Conservation (phyloP, 2,113 vertebrate genomes). For the Ctenomys sociabilis region DNA sequence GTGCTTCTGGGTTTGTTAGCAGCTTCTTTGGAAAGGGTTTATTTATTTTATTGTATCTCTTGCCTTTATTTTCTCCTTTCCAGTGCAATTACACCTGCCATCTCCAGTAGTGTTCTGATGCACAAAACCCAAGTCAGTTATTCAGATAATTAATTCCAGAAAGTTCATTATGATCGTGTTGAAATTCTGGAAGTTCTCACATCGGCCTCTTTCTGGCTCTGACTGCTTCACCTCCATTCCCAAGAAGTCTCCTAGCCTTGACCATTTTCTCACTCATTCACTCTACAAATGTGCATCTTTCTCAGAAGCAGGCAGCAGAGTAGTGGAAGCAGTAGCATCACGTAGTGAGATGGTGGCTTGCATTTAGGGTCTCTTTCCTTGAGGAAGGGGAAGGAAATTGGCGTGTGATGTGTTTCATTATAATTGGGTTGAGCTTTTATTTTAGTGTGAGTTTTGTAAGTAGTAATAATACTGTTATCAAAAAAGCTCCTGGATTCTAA, state of each 20-base stretch:
- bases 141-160: slow-evolving; percentile 69
- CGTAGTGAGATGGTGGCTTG: background rate
- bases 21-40: background rate
- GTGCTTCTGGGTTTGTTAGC: background rate
- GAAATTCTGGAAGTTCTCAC: slow-evolving; percentile 63
- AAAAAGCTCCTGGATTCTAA: background rate
- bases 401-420: background rate
- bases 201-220: slow-evolving; percentile 11
- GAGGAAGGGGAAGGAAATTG: background rate
- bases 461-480: background rate
- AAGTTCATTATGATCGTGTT: slow-evolving; percentile 4
- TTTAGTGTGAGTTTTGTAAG: background rate
- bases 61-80: background rate
- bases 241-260: slow-evolving; percentile 32
- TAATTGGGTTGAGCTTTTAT: background rate
- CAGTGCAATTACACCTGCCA: background rate
- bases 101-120: background rate
- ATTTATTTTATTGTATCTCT: slow-evolving; percentile 26
- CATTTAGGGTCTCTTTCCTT: background rate
- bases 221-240: slow-evolving; percentile 27
- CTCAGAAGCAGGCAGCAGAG: background rate
- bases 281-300: background rate
- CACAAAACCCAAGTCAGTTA: slow-evolving; percentile 46
- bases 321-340: background rate
- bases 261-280: background rate